Conservation (phyloP, 2,113 vertebrate genomes). For the Geothlypis trichas region DNA sequence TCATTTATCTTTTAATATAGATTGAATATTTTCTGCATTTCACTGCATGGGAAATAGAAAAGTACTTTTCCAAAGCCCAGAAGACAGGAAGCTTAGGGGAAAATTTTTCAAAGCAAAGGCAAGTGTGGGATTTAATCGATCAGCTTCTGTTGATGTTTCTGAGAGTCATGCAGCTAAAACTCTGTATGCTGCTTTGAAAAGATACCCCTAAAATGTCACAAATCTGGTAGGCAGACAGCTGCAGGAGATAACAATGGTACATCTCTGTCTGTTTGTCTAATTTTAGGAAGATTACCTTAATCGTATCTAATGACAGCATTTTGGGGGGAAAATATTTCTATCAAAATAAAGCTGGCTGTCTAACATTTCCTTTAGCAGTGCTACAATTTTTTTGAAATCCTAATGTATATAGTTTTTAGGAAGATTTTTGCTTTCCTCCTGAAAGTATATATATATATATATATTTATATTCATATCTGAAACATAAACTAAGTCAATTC, state of each 20-base stretch:
- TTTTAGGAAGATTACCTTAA: slow-evolving; percentile 25
- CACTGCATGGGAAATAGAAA: background rate
- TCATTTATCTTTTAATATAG: background rate
- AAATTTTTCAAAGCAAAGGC: background rate
- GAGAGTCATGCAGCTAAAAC: slow-evolving; percentile 14
- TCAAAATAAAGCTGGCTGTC: background rate
- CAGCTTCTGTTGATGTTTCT: slow-evolving; percentile 3
- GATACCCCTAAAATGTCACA: slow-evolving; percentile 17
- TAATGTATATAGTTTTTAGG: background rate
- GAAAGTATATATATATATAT: background rate
- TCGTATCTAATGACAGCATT: background rate
- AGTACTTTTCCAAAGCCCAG: background rate
- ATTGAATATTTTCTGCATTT: background rate
- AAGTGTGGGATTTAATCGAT: background rate
- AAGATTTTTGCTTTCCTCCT: background rate
- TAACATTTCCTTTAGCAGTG: background rate
- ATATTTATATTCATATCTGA: background rate
- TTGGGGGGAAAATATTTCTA: background rate
- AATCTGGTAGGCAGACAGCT: background rate
- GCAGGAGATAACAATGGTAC: background rate
- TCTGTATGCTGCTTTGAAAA: slow-evolving; percentile 17
- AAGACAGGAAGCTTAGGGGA: background rate
- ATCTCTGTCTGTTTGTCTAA: background rate
- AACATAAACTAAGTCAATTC: background rate
- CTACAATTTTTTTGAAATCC: background rate